Base-by-base conservation (phyloP, 2,888 invertebrate genomes). In the Dynastes tityus region DNA sequence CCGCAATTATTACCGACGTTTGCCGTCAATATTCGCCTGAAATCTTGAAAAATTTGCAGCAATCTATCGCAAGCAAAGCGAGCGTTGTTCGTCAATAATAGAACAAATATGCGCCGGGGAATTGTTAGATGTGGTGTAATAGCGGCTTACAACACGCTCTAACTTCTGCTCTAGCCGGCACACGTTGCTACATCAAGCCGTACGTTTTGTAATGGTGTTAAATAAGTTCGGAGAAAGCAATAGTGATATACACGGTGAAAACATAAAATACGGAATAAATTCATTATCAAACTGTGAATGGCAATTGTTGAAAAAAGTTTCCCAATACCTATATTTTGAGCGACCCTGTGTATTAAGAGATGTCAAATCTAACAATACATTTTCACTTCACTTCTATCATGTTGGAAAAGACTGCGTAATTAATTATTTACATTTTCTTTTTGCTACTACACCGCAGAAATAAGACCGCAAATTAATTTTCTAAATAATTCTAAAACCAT, bases 221-320 rank as follows among this genome's bases (percentile, higher is more conserved):
- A 74, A 74, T 74, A 61, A 74, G 61, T 74, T 61, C 73, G 58
- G 73, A 45, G 73, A 61, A 74, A 74, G 61, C 61, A 74, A 27
- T 27, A 27, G 45, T 45, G 13, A 13, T 27, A 68, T 32, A 29
- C 27, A 22, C n/a, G 40, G 9, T 68, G 68, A 22, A 68, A 16
- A 49, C 6, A 45, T 22, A 22, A 22, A 22, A 22, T 22, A 22
- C 22, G 22, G 22, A 22, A 22, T 22, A 22, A 22, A 22, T 22
- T 22, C 22, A 22, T 22, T 22, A 22, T 22, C 22, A 22, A 22
- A 22, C 22, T 22, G 22, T 22, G 22, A 22, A 22, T 22, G 22
- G 22, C 22, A 22, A 22, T 22, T 22, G 22, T 22, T 22, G 22
- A 22, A 22, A 22, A 22, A 22, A 22, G 22, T 22, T 22, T 22